Conservation (phyloP, 2,797 vertebrate genomes). For the Poeciliopsis presidionis region DNA sequence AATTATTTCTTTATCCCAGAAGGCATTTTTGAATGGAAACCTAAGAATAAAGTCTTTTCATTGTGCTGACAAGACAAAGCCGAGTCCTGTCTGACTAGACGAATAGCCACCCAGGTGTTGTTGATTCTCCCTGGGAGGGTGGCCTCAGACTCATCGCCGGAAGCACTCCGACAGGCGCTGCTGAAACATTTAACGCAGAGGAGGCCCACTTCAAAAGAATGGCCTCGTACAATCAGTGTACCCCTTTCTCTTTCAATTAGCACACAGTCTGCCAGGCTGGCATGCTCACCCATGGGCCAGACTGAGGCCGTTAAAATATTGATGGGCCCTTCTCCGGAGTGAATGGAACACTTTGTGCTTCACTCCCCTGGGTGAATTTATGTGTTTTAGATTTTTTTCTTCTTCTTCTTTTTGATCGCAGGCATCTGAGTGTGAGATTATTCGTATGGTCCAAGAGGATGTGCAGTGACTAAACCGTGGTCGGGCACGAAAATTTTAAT, state of each 20-base stretch:
- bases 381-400: slow-evolving; percentile 52
- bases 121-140: slow-evolving; percentile 41
- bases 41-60: slow-evolving; percentile 27
- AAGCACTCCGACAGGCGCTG: slow-evolving; percentile 58
- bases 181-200: slow-evolving; percentile 77
- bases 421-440: slow-evolving; percentile 43
- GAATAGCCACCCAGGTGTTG: slow-evolving; percentile 24
- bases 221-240: slow-evolving; percentile 72
- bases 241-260: slow-evolving; percentile 78
- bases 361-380: slow-evolving; percentile 61
- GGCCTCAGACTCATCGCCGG: slow-evolving; percentile 29
- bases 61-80: slow-evolving; percentile 32
- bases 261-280: slow-evolving; percentile 61
- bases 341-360: slow-evolving; percentile 52
- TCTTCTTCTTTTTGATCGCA: slow-evolving; percentile 41
- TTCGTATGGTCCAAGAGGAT: slow-evolving; percentile 52
- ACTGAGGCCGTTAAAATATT: slow-evolving; percentile 73
- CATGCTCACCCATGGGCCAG: slow-evolving; percentile 61
- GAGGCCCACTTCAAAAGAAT: slow-evolving; percentile 73
- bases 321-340: slow-evolving; percentile 63
- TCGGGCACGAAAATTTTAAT: slow-evolving; percentile 38
- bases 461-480: slow-evolving; percentile 24
- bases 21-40: slow-evolving; percentile 25
- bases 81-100: neutral
- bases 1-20: slow-evolving; percentile 49